Base-by-base conservation (phyloP, 2,888 invertebrate species). In the Calameuta pallipes region DNA sequence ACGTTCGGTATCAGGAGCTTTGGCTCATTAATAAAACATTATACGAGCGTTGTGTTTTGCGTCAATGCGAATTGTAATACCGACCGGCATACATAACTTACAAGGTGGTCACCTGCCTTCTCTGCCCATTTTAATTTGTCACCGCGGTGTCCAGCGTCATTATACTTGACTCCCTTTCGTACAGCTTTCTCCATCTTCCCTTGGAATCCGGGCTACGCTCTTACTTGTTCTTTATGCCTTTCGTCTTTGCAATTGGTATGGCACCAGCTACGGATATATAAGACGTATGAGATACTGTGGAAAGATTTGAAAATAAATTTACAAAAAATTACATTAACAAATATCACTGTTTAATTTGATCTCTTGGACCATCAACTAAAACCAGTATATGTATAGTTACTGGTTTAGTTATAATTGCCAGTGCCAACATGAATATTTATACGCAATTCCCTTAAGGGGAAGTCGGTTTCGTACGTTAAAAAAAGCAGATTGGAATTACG, bases 91-190 rank as follows among this genome's bases (percentile, higher is more conserved):
- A 71, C 71, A 31, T 71, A 71, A 31, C 31, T 33, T 31, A 71
- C 31, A 33, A 33, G 71, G 12, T 15, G 71, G 33, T 33, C 71
- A 33, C 31, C 71, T 71, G 71, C 30, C 71, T 71, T 71, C 31
- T 71, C 33, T 80, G 68, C 79, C 81, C 81, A 83, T 82, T 85
- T 85, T 85, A 85, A 85, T 85, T 84, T 85, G 84, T 85, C 86
- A 85, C 82, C 82, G 79, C 80, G 78, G 33, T 71, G 33, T 33
- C 71, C 71, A 15, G 71, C 71, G 33, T 71, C 33, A 71, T 71
- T 71, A 71, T 30, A 33, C 31, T 33, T 31, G 71, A 31, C 71
- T 31, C 71, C 71, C 71, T 71, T 71, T 33, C 71, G 41, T 56
- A 56, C 9, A 56, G 41, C 41, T 56, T 56, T 56, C 41, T 56